Base-by-base conservation (phyloP, 30 jellyfish, hydroid and myxozoan species). In the Hydra vulgaris region DNA sequence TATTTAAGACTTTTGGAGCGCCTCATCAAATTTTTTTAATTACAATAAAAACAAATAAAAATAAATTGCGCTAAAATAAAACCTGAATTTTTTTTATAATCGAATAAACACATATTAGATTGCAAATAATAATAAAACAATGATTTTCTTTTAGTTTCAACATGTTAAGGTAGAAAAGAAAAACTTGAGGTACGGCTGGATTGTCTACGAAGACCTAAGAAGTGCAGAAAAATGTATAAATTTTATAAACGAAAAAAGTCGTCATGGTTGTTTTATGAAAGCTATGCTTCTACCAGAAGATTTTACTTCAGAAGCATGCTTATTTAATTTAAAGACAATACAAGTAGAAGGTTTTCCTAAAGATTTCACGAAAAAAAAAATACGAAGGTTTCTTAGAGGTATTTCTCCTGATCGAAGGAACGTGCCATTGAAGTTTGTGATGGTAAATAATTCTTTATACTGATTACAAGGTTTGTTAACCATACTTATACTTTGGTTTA, bases 271-370 rank as follows among this genome's bases (percentile, higher is more conserved):
- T 75, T 75, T 25, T 75, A 25, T 75, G 71, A 67, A 54, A n/a
- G 83, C 83, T 70, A 23, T 18, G 70, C 24, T 75, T 25, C 56
- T 75, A 75, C 83, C 83, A 75, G 83, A 75, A 0, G 66, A 26
- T 8, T 23, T 75, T 25, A 26, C 1, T 21, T 75, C 83, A 23
- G 83, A 54, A 23, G 40, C 26, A 24, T 75, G 25, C 26, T 53
- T 75, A 23, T 72, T 25, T 25, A 26, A 75, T 19, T 7, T 75
- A n/a, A 25, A 26, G 16, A 75, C 83, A 7, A 0, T 75, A 26
- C 83, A 75, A 23, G 56, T 75, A 17, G 83, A 75, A 75, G 83
- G 83, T 17, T 75, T 75, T 25, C 83, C 83, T 5, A n/a, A 21
- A 75, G 20, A 53, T 23, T 75, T 75, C 26, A 75, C 26, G 26